phyloP scores from a whole-genome alignment of 2,113 vertebrate species.

The Glareola pratincola region DNA sequence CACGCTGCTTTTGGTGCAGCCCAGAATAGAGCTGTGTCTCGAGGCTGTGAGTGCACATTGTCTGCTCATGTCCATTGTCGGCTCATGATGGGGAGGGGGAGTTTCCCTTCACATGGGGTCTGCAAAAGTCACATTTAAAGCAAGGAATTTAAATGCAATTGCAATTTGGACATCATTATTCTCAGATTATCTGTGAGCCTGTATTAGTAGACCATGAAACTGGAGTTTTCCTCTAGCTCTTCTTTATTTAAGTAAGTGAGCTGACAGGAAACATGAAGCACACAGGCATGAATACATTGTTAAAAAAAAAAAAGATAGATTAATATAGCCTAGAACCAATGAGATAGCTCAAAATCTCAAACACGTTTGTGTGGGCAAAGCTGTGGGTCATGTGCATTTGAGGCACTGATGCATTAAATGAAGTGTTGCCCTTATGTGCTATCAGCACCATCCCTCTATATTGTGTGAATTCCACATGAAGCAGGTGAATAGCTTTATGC shows the following conservation, averaged over 20 bases:
- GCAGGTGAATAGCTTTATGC: not conserved
- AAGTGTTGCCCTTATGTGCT: not conserved
- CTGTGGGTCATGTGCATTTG: not conserved
- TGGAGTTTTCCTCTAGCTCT: not conserved
- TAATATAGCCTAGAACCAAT: not conserved
- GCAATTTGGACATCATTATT: not conserved
- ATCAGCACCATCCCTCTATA: not conserved
- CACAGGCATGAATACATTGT: not conserved
- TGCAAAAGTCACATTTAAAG: not conserved
- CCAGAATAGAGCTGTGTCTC: rapidly evolving
- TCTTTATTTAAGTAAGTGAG: not conserved
- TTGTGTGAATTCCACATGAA: not conserved
- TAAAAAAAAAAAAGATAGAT: not conserved
- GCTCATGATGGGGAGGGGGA: not conserved
- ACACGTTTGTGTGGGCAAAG: not conserved
- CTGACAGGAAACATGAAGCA: not conserved
- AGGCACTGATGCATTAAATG: conserved; percentile 15
- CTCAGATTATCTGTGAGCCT: not conserved
- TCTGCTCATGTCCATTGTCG: rapidly evolving
- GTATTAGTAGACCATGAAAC: not conserved
- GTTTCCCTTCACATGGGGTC: not conserved
- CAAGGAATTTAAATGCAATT: not conserved
- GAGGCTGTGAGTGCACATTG: rapidly evolving
- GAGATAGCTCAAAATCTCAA: not conserved
- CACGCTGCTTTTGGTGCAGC: not conserved